phyloP scores from a whole-genome alignment of 2,888 invertebrate species.

The Drepana falcataria region DNA sequence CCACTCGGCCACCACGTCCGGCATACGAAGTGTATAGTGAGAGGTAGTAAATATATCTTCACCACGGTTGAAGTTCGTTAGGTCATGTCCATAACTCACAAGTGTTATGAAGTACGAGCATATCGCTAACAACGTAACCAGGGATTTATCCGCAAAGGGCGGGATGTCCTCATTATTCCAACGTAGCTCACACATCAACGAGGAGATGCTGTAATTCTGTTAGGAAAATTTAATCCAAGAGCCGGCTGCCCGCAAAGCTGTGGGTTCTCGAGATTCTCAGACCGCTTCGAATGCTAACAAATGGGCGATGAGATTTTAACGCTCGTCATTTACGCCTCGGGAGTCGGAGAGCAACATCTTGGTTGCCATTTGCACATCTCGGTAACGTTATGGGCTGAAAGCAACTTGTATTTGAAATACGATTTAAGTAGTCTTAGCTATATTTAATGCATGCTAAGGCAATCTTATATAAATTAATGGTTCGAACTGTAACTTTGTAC shows the following conservation, averaged over 20 bases:
- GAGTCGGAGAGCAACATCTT: not conserved
- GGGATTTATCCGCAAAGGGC: not conserved
- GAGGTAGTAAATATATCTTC: not conserved
- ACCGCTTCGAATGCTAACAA: slow-evolving; percentile 10
- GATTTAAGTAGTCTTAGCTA: no score
- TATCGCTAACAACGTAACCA: not conserved
- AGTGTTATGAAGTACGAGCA: not conserved
- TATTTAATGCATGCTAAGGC: no score
- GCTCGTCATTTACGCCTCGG: slow-evolving; percentile 26
- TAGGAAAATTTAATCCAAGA: slow-evolving; percentile 57
- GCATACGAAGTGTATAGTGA: no score
- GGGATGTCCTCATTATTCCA: slow-evolving; percentile 15
- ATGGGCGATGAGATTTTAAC: slow-evolving; percentile 29
- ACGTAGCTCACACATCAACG: slow-evolving; percentile 30
- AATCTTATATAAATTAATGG: no score
- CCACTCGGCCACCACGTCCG: no score
- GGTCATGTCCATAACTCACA: not conserved
- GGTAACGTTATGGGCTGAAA: not conserved
- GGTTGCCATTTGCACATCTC: not conserved
- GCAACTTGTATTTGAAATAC: not conserved
- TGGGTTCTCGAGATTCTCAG: slow-evolving; percentile 32
- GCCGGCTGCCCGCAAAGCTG: slow-evolving; percentile 39
- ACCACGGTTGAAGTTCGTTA: not conserved
- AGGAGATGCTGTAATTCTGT: slow-evolving; percentile 47
- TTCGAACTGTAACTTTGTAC: no score